Base-by-base conservation (phyloP, 2,113 vertebrate species). In the Cinclus cinclus region DNA sequence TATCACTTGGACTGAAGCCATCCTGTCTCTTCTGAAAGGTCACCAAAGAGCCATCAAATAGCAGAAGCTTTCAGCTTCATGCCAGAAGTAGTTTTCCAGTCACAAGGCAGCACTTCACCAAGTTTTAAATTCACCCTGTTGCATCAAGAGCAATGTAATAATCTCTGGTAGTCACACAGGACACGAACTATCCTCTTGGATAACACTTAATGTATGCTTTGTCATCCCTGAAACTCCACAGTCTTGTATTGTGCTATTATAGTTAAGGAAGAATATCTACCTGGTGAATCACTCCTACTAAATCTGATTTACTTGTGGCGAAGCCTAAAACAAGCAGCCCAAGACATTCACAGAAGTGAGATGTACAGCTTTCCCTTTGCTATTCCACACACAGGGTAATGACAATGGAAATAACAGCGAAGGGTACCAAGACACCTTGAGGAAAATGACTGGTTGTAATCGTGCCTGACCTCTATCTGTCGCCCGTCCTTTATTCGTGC, bases 251-350 rank as follows among this genome's bases (percentile, higher is more conserved):
- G 83, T 52, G 65, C 86, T 94, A 64, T 92, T 95, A 87, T 21
- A 89, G 83, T 92, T 95, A 78, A 77, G 42, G 70, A 93, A 95
- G 92, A 80, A 71, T 82, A 92, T 75, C 74, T 90, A 87, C 64
- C 86, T 76, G 94, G 65, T 92, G 93, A 96, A 95, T 94, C 80
- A 83, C 90, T 92, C 44, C 83, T 60, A 63, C 92, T 94, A 96
- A 96, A 93, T 93, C 92, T 96, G 92, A 94, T 96, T 95, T 96
- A 94, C 90, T 93, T 47, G 69, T 86, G 73, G 90, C 87, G 87
- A 91, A 95, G 87, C 91, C 84, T 71, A 68, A 94, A 97, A 89
- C 94, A 95, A 96, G 92, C 88, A 96, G 90, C 73, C 73, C 73
- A 79, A 82, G 47, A 33, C 85, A 76, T 68, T 92, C 53, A 28